These are phyloP conservation scores for Acipenser ruthenus DNA, from an alignment of 2,797 vertebrate species.

Conservation along the genomic window DNA sequence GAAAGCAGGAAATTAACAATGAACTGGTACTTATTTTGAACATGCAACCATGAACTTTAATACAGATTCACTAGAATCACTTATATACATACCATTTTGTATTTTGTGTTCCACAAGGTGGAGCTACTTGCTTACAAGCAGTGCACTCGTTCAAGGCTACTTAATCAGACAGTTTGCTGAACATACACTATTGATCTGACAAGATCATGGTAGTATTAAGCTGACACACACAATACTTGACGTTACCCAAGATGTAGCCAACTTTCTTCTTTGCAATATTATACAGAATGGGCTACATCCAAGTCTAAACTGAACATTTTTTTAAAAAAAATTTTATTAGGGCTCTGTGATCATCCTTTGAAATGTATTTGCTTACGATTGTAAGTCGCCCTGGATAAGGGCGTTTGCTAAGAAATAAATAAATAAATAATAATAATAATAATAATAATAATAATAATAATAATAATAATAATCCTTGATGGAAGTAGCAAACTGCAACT, in stretches of 20 bases:
- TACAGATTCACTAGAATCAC: neutral
- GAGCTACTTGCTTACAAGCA: conserved; percentile 50
- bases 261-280: neutral
- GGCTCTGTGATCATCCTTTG: neutral
- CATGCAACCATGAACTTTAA: too few relatives aligned
- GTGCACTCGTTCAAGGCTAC: neutral
- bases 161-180: conserved; percentile 3
- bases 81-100: neutral
- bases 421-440: too few relatives aligned
- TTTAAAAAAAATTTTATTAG: too few relatives aligned
- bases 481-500: neutral
- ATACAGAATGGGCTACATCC: neutral
- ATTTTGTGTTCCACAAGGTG: conserved; percentile 50
- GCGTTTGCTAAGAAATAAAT: too few relatives aligned
- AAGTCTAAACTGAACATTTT: neutral
- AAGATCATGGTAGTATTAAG: neutral
- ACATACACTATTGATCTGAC: conserved; percentile 11
- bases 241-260: neutral
- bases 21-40: too few relatives aligned
- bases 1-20: too few relatives aligned
- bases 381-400: too few relatives aligned
- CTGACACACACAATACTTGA: neutral
- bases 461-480: too few relatives aligned
- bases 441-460: too few relatives aligned
- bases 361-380: too few relatives aligned